Conservation (phyloP, 2,797 vertebrate genomes). For the Pempheris klunzingeri region DNA sequence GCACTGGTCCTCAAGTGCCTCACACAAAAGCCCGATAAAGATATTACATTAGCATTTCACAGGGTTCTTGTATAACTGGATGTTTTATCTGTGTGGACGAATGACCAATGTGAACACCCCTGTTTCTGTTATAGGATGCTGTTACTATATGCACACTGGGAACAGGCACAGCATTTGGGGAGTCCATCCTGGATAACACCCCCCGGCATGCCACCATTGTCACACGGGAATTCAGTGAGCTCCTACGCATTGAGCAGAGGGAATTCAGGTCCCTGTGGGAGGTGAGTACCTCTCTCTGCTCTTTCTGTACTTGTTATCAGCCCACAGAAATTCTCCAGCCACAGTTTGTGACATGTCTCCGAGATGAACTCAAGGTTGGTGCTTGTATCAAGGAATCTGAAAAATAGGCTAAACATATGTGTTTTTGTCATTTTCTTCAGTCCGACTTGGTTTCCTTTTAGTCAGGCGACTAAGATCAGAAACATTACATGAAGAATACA, state of each 20-base stretch:
- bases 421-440: slow-evolving; percentile 4
- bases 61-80: neutral
- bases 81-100: slow-evolving; percentile 4
- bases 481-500: neutral
- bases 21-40: slow-evolving; percentile 17
- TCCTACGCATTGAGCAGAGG: slow-evolving; percentile 95
- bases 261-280: slow-evolving; percentile 97
- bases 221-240: slow-evolving; percentile 93
- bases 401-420: neutral
- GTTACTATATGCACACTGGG: slow-evolving; percentile 97
- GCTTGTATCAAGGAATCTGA: neutral
- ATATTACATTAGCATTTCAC: too few relatives aligned
- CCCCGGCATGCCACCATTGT: slow-evolving; percentile 97
- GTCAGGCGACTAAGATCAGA: neutral
- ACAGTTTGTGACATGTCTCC: slow-evolving; percentile 21
- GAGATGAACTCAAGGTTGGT: slow-evolving; percentile 11
- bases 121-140: slow-evolving; percentile 88
- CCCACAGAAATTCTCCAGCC: slow-evolving; percentile 11
- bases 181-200: slow-evolving; percentile 97
- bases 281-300: slow-evolving; percentile 82
- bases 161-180: slow-evolving; percentile 95
- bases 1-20: slow-evolving; percentile 24
- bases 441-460: neutral
- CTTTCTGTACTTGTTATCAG: slow-evolving; percentile 33
- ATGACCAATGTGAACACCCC: slow-evolving; percentile 21